Conservation (phyloP, 2,113 vertebrate genomes). For the Chloebia gouldiae region DNA sequence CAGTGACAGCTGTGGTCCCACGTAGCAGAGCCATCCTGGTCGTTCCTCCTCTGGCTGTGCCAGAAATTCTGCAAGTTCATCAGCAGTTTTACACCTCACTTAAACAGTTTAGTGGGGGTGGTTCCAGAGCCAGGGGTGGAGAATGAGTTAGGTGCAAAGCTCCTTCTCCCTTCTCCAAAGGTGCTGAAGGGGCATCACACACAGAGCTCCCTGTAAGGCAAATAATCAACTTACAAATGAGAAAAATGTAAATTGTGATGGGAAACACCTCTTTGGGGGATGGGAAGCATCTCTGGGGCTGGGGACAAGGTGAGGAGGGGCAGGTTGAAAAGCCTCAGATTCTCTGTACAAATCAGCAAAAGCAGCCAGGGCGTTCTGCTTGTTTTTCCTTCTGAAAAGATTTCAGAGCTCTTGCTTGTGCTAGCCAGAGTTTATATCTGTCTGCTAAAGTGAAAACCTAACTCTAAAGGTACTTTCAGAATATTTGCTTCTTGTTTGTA, state of each 20-base stretch:
- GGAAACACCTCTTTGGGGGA: neutral
- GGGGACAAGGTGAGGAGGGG: neutral
- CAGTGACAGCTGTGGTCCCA: neutral
- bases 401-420: neutral
- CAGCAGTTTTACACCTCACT: neutral
- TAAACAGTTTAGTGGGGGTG: fast-evolving
- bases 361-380: neutral
- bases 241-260: neutral
- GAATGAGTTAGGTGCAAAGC: neutral
- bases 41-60: neutral
- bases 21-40: fast-evolving
- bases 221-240: neutral
- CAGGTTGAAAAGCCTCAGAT: neutral
- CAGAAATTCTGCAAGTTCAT: neutral
- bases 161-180: neutral
- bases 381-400: neutral
- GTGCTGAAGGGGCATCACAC: neutral
- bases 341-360: neutral
- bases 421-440: neutral
- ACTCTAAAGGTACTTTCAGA: neutral
- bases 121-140: neutral
- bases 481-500: neutral
- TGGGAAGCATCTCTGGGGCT: neutral
- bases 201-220: neutral
- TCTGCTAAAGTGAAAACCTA: neutral